A percentile compares a stretch with the other conserved stretches of the same genome.
These are phyloP conservation scores for Sylvilagus bachmani DNA, from an alignment of 2,113 vertebrate genomes.

Conservation along the genomic window DNA sequence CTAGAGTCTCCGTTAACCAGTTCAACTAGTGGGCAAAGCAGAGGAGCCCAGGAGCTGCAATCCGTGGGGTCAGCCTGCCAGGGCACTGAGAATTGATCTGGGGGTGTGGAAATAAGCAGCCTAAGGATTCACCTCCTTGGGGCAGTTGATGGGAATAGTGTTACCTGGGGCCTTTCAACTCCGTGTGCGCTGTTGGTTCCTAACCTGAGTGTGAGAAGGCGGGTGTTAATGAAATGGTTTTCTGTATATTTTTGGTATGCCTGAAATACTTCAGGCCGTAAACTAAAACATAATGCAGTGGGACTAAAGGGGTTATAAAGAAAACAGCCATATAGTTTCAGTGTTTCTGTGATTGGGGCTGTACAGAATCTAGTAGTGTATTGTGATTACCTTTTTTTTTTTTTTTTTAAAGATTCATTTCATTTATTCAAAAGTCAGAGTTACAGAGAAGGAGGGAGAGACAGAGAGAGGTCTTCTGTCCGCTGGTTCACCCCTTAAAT, in stretches of 20 bases:
- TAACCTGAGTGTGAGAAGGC: not conserved
- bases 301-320: not conserved
- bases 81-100: not conserved
- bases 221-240: not conserved
- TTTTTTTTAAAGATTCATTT: no score
- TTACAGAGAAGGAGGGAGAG: no score
- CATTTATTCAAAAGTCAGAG: no score
- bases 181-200: not conserved
- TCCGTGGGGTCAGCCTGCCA: not conserved
- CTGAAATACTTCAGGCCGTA: not conserved
- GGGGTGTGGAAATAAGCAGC: not conserved
- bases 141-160: not conserved
- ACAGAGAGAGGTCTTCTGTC: no score
- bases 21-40: not conserved
- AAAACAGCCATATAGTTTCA: not conserved
- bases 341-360: no score
- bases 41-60: not conserved
- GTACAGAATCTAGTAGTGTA: not conserved
- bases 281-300: not conserved
- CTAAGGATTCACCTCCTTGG: not conserved
- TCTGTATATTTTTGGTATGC: not conserved
- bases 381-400: not conserved
- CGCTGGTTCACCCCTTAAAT: no score
- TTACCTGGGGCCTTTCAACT: not conserved
- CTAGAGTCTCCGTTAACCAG: not conserved